Evolutionary conservation across 2,113 vertebrate genomes (phyloP).

Genomic region (Eupsittula cactorum): DNA sequence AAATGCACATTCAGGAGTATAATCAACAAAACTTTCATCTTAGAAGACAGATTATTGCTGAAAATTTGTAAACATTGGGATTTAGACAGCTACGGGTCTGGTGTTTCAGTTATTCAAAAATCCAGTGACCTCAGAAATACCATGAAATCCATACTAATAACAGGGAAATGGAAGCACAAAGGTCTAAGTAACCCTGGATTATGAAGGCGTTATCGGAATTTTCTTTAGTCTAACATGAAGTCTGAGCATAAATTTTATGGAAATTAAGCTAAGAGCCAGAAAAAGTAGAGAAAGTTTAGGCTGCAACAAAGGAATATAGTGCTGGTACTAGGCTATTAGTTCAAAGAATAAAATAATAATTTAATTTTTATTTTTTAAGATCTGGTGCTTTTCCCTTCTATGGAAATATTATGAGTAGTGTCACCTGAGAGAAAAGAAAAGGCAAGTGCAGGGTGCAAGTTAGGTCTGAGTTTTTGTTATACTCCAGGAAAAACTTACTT

Average conservation of each 20-base stretch:
- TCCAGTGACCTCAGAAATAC: constrained; percentile 17
- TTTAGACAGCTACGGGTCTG: background rate
- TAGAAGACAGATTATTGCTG: background rate
- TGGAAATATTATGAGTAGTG: background rate
- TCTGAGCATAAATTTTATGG: background rate
- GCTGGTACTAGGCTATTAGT: background rate
- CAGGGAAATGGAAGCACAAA: background rate
- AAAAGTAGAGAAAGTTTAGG: background rate
- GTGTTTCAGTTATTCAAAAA: background rate
- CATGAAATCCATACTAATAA: background rate
- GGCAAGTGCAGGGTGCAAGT: background rate
- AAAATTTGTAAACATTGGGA: background rate
- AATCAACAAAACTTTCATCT: background rate
- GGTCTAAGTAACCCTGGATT: background rate
- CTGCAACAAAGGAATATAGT: background rate
- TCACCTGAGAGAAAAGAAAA: background rate
- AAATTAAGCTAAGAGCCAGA: background rate
- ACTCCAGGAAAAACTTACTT: background rate
- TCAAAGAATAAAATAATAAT: background rate
- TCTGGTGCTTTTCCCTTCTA: background rate
- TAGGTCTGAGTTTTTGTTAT: background rate
- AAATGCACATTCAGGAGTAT: background rate
- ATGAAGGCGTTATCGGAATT: background rate
- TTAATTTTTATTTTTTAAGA: background rate
- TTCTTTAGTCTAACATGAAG: background rate